Base-by-base conservation (phyloP, 2,113 vertebrate species). In the Poeciliopsis turrubarensis region DNA sequence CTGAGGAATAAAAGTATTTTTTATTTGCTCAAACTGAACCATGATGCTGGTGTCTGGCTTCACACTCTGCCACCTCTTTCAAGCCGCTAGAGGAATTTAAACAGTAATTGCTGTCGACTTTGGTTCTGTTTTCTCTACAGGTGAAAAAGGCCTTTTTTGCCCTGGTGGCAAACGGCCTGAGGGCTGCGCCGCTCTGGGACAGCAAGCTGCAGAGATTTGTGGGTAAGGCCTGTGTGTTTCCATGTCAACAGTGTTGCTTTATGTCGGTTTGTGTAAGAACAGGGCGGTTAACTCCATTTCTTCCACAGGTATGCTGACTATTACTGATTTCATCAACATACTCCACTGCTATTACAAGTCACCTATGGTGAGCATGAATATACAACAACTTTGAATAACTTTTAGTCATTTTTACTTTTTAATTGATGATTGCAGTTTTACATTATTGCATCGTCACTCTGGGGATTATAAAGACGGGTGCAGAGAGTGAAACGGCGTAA, bases 271-370 rank as follows among this genome's bases (percentile, higher is more conserved):
- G 14, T 8, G 25, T 27, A 30, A 25, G 62, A 54, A 67, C n/a
- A 2, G 30, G 2, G 34, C 67, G 39, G 5, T 19, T 19, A 10
- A 71, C 61, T 75, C 1, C 0, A 26, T 66, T 77, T 62, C 57
- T 29, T 22, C 54, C 10, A 0, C 90, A 99, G 98, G 98, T 14
- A 99, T 99, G 98, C 94, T 99, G 90, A 99, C 98, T 26, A 99
- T 99, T 90, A 99, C 98, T 0, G 98, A 99, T 89, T 99, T 99
- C 92, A 99, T 99, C 94, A 95, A 98, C 88, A 97, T 99, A 87
- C 94, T 99, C 25, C 97, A 99, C 51, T 96, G 96, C 62, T 99
- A 97, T 88, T 99, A 99, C 91, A 96, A 92, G 60, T 98, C 97
- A 0, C 98, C 98, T 0, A 47, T 99, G 97, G 98, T 99, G 91